phyloP scores from a whole-genome alignment of 2,797 vertebrate species.

The Acomys russatus region DNA sequence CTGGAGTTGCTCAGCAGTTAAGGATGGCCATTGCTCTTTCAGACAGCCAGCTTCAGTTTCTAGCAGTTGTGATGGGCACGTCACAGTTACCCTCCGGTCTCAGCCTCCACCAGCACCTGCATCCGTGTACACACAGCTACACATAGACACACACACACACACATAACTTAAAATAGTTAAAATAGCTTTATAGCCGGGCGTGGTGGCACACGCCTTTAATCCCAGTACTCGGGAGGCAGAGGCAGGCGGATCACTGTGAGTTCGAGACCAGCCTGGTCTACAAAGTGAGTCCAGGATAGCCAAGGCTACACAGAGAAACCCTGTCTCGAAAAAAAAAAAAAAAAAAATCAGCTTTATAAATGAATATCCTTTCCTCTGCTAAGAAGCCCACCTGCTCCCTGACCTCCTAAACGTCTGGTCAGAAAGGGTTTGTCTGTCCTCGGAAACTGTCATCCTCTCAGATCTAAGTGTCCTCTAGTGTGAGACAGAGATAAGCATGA shows the following conservation, averaged over 20 bases:
- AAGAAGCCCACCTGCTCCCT: neutral
- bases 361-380: neutral
- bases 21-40: neutral
- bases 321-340: no score
- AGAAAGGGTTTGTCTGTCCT: neutral
- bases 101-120: neutral
- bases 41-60: neutral
- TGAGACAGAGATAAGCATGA: neutral
- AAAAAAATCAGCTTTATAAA: neutral
- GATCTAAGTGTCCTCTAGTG: neutral
- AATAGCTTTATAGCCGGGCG: no score
- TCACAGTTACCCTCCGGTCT: no score
- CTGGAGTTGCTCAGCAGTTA: neutral
- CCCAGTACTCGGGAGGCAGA: no score
- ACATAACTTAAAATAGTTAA: neutral
- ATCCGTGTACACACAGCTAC: neutral
- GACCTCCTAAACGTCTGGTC: neutral
- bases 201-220: no score
- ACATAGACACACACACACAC: neutral
- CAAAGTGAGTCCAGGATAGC: no score
- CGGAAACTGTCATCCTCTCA: neutral
- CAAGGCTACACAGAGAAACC: no score
- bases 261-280: no score
- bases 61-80: neutral
- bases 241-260: no score